phyloP scores from a whole-genome alignment of 2,797 vertebrate genomes.

The Balearica regulorum region DNA sequence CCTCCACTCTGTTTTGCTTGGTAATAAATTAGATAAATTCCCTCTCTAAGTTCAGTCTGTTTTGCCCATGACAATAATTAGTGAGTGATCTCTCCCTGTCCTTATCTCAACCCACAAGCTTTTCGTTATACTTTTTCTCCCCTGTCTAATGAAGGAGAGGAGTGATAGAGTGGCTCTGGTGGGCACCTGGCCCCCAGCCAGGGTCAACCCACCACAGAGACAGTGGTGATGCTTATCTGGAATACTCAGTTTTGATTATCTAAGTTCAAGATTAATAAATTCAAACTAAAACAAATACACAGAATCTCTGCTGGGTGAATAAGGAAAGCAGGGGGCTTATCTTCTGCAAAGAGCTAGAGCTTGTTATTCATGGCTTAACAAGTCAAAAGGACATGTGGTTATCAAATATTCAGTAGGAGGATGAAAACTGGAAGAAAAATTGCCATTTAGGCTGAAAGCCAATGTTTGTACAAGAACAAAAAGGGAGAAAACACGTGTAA shows the following conservation, averaged over 20 bases:
- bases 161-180: too few species aligned
- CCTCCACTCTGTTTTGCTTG: too few species aligned
- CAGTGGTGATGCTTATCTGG: neutral
- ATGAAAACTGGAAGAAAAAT: constrained; percentile 7
- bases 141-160: too few species aligned
- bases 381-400: neutral
- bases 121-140: too few species aligned
- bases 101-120: too few species aligned
- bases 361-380: neutral
- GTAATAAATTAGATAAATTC: too few species aligned
- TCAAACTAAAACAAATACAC: neutral
- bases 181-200: too few species aligned
- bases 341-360: neutral
- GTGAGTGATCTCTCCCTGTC: too few species aligned
- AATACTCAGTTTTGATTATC: neutral
- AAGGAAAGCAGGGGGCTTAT: neutral
- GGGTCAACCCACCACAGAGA: too few species aligned
- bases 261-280: neutral
- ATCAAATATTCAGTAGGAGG: neutral
- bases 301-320: neutral
- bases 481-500: constrained; percentile 35
- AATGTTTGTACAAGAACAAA: constrained; percentile 35
- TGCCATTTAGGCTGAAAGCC: constrained; percentile 17
- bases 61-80: too few species aligned
- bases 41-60: too few species aligned